A percentile compares a stretch with the other conserved stretches of the same genome.
Conservation (phyloP, 2,888 invertebrate species). For the Cordilura impudica region DNA sequence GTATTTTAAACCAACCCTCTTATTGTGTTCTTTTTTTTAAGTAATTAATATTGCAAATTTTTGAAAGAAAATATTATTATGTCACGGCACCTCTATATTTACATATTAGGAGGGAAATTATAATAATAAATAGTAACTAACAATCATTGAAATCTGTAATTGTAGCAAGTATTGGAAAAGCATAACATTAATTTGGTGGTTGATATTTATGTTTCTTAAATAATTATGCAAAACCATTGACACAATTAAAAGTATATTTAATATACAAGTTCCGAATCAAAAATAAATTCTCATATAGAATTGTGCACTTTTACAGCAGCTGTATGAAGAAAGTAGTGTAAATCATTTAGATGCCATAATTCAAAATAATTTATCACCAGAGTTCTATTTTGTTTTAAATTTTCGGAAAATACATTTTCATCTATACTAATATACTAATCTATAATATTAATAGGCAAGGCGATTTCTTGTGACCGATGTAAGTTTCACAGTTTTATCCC, state of each 20-base stretch:
- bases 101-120: constrained; percentile 24
- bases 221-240: constrained; percentile 36
- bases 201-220: constrained; percentile 25
- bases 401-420: no score
- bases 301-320: no score
- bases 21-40: not conserved
- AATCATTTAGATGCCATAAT: no score
- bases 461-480: no score
- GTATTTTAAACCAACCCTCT: constrained; percentile 11
- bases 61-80: constrained; percentile 5
- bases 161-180: constrained; percentile 32
- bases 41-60: not conserved
- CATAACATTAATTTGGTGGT: constrained; percentile 23
- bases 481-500: no score
- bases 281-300: no score
- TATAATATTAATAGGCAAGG: no score
- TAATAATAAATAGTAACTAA: not conserved
- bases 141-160: constrained; percentile 26
- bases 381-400: no score
- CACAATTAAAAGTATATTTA: constrained; percentile 3
- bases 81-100: constrained; percentile 35
- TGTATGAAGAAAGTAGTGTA: no score
- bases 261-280: no score
- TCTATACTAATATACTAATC: no score
- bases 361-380: no score